Conservation (phyloP, 2,113 vertebrate species). For the Furnarius figulus region DNA sequence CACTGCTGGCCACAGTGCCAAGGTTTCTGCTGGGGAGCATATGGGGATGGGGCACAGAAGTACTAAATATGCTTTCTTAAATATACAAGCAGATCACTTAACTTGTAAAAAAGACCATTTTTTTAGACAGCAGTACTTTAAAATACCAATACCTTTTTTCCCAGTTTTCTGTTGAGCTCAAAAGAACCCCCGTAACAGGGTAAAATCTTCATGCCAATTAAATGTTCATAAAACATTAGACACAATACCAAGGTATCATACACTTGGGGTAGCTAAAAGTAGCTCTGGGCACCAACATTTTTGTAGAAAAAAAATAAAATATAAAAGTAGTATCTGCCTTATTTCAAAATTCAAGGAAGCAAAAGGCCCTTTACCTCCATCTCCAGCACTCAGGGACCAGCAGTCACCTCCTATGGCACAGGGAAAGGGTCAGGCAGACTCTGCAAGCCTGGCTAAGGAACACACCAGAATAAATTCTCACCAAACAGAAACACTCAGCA, state of each 20-base stretch:
- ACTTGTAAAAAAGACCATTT: neutral
- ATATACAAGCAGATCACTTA: neutral
- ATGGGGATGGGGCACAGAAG: fast-evolving
- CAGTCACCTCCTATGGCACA: neutral
- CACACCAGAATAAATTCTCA: neutral
- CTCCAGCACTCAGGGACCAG: fast-evolving
- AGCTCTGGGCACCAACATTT: neutral
- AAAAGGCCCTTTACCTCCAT: neutral
- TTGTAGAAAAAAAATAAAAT: neutral
- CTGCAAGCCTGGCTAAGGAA: neutral
- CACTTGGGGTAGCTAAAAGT: fast-evolving
- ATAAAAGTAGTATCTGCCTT: neutral
- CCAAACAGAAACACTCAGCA: neutral
- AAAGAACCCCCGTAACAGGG: neutral
- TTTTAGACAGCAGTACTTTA: neutral
- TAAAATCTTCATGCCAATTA: neutral
- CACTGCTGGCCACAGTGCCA: fast-evolving
- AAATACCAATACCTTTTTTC: neutral
- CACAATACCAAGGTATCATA: fast-evolving
- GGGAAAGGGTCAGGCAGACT: neutral
- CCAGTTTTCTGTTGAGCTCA: neutral
- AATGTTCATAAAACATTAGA: neutral
- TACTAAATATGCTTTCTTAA: neutral
- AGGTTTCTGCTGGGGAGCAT: neutral
- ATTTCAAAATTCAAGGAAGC: neutral